phyloP scores from a whole-genome alignment of 1,140 invertebrate genomes.

The Drosophila novamexicana region DNA sequence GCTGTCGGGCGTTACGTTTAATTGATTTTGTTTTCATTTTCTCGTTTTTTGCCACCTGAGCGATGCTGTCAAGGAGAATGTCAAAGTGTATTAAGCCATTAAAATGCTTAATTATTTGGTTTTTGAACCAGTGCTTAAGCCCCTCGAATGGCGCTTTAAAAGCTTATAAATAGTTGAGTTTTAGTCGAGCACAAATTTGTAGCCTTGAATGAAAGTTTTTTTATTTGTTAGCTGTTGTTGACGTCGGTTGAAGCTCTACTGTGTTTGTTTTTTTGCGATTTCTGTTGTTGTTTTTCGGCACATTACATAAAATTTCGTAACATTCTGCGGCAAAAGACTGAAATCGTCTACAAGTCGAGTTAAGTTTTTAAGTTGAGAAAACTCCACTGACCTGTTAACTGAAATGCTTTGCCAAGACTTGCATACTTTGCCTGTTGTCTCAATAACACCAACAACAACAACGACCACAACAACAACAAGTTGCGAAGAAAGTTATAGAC shows the following conservation, averaged over 20 bases:
- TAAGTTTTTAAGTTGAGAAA: constrained; percentile 78
- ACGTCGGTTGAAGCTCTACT: constrained; percentile 26
- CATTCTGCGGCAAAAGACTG: constrained; percentile 72
- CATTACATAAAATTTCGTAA: constrained; percentile 83
- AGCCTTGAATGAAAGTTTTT: constrained; percentile 69
- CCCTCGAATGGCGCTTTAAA: not conserved
- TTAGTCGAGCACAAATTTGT: constrained; percentile 60
- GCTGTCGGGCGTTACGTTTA: constrained; percentile 1
- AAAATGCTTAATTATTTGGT: constrained; percentile 64
- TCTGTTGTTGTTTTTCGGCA: constrained; percentile 62
- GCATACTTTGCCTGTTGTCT: constrained; percentile 52
- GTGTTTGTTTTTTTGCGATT: constrained; percentile 12
- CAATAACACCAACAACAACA: constrained; percentile 36
- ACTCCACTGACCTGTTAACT: constrained; percentile 82
- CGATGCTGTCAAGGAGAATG: constrained; percentile 36
- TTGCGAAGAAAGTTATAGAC: constrained; percentile 80
- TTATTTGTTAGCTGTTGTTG: constrained; percentile 32
- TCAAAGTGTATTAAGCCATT: constrained; percentile 67
- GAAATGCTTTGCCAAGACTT: constrained; percentile 72
- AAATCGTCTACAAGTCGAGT: constrained; percentile 60
- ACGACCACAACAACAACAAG: constrained; percentile 41
- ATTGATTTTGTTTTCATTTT: constrained; percentile 23
- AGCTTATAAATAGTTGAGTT: constrained; percentile 56
- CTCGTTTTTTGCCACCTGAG: constrained; percentile 52
- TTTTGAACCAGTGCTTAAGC: constrained; percentile 34